phyloP scores from a whole-genome alignment of 2,797 vertebrate species.

The Tragelaphus eurycerus region DNA sequence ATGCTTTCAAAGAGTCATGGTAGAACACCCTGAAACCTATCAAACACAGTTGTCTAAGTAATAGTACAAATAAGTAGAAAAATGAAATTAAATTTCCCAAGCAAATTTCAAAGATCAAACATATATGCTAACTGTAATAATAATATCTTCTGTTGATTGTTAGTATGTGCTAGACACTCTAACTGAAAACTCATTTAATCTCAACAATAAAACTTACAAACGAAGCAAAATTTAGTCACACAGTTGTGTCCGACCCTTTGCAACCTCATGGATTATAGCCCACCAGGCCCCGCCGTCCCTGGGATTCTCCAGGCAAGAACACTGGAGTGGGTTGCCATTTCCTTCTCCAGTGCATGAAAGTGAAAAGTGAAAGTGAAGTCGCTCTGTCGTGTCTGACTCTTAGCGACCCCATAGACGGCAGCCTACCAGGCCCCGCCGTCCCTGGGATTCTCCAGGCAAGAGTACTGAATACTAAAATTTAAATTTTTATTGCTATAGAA shows the following conservation, averaged over 20 bases:
- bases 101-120: constrained; percentile 2
- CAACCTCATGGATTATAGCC: neutral
- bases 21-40: neutral
- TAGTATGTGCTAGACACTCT: neutral
- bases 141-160: neutral
- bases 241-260: neutral
- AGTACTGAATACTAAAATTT: too few relatives aligned
- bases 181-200: neutral
- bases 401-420: too few relatives aligned
- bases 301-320: too few relatives aligned
- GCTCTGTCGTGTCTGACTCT: too few relatives aligned
- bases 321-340: neutral
- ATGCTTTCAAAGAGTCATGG: neutral
- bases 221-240: neutral
- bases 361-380: too few relatives aligned
- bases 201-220: neutral
- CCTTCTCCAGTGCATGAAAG: too few relatives aligned
- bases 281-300: too few relatives aligned
- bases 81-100: neutral
- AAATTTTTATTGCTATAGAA: neutral
- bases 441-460: too few relatives aligned
- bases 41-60: neutral
- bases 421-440: too few relatives aligned
- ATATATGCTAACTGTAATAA: neutral
- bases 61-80: constrained; percentile 19